These are phyloP conservation scores for Anolis carolinensis DNA, from an alignment of 2,113 vertebrate species.

Conservation along the genomic window DNA sequence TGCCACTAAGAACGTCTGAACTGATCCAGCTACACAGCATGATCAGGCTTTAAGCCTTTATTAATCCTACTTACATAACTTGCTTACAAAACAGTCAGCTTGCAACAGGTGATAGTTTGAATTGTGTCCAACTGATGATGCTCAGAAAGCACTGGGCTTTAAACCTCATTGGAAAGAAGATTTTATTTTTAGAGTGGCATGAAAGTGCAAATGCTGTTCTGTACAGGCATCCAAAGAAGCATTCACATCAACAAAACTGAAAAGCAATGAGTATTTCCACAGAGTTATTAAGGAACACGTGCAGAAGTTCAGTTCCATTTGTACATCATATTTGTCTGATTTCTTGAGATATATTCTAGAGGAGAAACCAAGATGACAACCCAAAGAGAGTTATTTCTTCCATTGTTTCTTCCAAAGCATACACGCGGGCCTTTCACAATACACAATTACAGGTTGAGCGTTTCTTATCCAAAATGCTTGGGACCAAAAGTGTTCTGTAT, in stretches of 20 bases:
- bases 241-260: conserved; percentile 5
- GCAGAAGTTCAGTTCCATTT: not conserved
- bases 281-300: not conserved
- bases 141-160: not conserved
- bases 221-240: not conserved
- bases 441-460: too few species aligned
- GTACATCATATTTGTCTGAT: not conserved
- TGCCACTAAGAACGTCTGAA: conserved; percentile 1
- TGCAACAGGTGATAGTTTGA: conserved; percentile 53
- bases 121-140: not conserved
- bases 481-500: too few species aligned
- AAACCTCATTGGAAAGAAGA: conserved; percentile 8
- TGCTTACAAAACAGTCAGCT: conserved; percentile 27
- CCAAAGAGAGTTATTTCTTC: not conserved
- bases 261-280: not conserved
- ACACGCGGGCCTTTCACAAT: not conserved
- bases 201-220: conserved; percentile 22
- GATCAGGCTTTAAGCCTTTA: conserved; percentile 1
- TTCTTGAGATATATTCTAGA: not conserved
- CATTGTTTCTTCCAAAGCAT: not conserved
- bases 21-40: not conserved
- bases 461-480: too few species aligned
- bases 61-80: conserved; percentile 49
- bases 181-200: conserved; percentile 45
- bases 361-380: not conserved